Evolutionary conservation across 2,888 invertebrate genomes (phyloP).

Genomic region (Cryptus viduatorius): DNA sequence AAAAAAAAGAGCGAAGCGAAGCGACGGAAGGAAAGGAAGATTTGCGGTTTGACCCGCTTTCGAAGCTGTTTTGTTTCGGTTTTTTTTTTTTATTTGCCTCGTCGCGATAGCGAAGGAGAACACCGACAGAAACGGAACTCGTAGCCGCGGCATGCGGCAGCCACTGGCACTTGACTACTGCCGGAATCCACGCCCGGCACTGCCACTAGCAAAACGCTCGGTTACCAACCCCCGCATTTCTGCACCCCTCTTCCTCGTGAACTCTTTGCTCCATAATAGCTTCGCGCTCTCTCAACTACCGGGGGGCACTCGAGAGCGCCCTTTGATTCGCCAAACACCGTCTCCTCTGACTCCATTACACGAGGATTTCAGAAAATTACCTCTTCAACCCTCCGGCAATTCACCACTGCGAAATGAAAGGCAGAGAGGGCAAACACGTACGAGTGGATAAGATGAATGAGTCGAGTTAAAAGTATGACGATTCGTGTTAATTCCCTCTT

Average conservation of each 20-base stretch:
- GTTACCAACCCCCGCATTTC: not conserved
- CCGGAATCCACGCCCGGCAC: conserved; percentile 3
- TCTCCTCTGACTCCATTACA: conserved; percentile 34
- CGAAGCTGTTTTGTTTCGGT: conserved; percentile 57
- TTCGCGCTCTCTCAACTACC: conserved; percentile 14
- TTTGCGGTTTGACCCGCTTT: conserved; percentile 64
- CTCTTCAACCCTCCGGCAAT: conserved; percentile 3
- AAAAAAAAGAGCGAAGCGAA: not conserved
- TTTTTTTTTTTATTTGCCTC: not conserved
- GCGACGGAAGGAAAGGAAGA: conserved; percentile 60
- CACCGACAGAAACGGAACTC: conserved; percentile 7
- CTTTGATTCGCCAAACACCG: conserved; percentile 30
- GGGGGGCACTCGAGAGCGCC: not conserved
- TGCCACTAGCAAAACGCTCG: conserved; percentile 7
- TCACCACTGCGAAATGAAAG: not conserved
- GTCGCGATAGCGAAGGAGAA: conserved; percentile 1
- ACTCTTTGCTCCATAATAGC: conserved; percentile 6
- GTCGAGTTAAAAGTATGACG: conserved; percentile 6
- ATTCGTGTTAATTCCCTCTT: not conserved
- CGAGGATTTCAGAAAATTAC: conserved; percentile 37
- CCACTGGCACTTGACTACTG: conserved; percentile 41
- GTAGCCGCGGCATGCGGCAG: not conserved
- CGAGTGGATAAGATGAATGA: not conserved
- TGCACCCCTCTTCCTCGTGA: conserved; percentile 8
- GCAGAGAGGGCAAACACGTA: not conserved